Evolutionary conservation across 2,888 invertebrate species (phyloP), one percentile per base, ranked within the genome.

Genomic region (Noctua janthe): DNA sequence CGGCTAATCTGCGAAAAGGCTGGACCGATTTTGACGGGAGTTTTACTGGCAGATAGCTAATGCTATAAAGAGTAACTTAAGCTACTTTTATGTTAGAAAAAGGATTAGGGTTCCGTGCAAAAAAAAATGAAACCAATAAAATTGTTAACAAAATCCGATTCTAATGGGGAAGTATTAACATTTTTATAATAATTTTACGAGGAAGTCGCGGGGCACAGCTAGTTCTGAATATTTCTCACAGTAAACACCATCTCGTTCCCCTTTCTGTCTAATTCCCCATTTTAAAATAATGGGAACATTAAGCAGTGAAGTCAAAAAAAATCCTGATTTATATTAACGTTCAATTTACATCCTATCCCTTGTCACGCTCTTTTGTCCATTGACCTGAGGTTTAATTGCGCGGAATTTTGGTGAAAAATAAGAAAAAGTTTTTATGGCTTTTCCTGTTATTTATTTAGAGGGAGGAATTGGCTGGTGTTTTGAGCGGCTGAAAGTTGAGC

Each of bases 311-410:
- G 49, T n/a, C 1, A 35, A 74, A 73, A 82, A 29, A 80, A 71
- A 67, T 43, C 51, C 23, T 81, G 66, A 86, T 83, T 85, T 83
- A 71, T 76, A 69, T 20, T 47, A 69, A n/a, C 29, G 29, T 67
- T 49, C 8, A 64, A 83, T 67, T 83, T 80, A 51, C 71, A 51
- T 54, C 54, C 35, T 23, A 62, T 49, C 43, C 54, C n/a, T n/a
- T 43, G 13, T 73, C 66, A 49, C 64, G 64, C 0, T 62, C 20
- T 62, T 81, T 71, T 69, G 74, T 51, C 7, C 43, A 56, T 64
- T 73, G 69, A 71, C 66, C 81, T 77, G 43, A 7, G 13, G 49
- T 76, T 86, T 74, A 78, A 83, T 76, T 78, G 74, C 69, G 8
- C n/a, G 71, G 59, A 80, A 64, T 74, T 59, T 77, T 8, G 29